phyloP scores from a whole-genome alignment of 1,140 invertebrate species.

The Asbolus verrucosus region DNA sequence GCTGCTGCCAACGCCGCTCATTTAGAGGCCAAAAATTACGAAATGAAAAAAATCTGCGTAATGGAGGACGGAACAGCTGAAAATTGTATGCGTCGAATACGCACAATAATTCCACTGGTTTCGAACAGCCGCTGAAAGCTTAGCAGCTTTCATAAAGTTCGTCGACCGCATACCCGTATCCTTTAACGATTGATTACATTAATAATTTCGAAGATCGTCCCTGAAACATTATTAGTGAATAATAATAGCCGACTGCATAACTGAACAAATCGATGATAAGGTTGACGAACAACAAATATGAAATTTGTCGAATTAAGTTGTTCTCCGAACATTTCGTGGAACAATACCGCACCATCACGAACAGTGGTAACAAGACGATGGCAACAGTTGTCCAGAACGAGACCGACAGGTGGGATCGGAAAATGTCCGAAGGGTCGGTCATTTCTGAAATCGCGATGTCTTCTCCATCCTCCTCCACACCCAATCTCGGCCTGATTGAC shows the following conservation, averaged over 20 bases:
- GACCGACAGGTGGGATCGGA: no score
- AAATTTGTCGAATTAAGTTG: no score
- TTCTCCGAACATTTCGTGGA: no score
- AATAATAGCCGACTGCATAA: constrained; percentile 5
- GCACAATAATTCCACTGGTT: no score
- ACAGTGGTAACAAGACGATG: not conserved
- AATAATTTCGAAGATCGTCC: constrained; percentile 12
- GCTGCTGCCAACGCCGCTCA: not conserved
- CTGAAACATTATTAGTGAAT: constrained; percentile 8
- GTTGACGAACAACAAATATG: no score
- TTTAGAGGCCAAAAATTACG: not conserved
- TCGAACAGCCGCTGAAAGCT: not conserved
- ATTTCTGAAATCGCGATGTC: no score
- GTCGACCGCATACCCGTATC: constrained; percentile 13
- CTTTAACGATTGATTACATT: constrained; percentile 6
- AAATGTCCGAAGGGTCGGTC: no score
- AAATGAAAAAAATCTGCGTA: not conserved
- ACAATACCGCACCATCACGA: no score
- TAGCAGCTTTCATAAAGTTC: not conserved
- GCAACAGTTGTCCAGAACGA: constrained; percentile 26
- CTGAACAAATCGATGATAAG: not conserved
- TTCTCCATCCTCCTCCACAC: not conserved
- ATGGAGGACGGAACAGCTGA: no score
- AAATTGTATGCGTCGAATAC: no score
- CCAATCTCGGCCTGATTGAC: not conserved